Evolutionary conservation across 2,797 vertebrate species (phyloP).

Genomic region (Thalassophryne amazonica): DNA sequence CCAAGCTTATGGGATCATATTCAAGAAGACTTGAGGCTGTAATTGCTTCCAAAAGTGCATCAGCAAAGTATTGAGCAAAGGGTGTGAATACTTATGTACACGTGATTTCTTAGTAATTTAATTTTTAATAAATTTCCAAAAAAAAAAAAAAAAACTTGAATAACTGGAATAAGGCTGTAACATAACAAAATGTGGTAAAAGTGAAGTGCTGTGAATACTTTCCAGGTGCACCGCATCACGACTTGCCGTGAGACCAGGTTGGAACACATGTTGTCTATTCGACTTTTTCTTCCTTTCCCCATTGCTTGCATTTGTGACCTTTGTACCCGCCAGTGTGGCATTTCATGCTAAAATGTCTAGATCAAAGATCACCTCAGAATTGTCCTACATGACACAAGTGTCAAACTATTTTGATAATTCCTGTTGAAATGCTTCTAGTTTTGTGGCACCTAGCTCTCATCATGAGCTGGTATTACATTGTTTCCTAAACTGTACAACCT

Average conservation of each 20-base stretch:
- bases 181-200: too few species aligned
- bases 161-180: too few species aligned
- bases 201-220: slow-evolving; percentile 58
- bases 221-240: too few species aligned
- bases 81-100: too few species aligned
- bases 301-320: slow-evolving; percentile 11
- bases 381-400: slow-evolving; percentile 15
- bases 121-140: too few species aligned
- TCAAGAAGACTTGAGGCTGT: too few species aligned
- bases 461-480: slow-evolving; percentile 26
- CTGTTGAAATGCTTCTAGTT: slow-evolving; percentile 8
- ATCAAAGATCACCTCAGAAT: slow-evolving; percentile 12
- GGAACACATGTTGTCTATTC: slow-evolving; percentile 63
- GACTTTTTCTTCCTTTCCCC: slow-evolving; percentile 44
- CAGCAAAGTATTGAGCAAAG: too few species aligned
- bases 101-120: too few species aligned
- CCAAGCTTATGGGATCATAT: too few species aligned
- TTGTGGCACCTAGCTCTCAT: neutral
- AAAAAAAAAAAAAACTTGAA: too few species aligned
- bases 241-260: slow-evolving; percentile 17
- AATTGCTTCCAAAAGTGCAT: too few species aligned
- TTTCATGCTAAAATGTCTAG: slow-evolving; percentile 9
- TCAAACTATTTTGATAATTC: slow-evolving; percentile 20
- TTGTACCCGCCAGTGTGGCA: slow-evolving; percentile 6
- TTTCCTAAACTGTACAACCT: slow-evolving; percentile 14